These are phyloP conservation scores for Pogoniulus pusillus DNA, from an alignment of 2,797 vertebrate species.

Conservation along the genomic window DNA sequence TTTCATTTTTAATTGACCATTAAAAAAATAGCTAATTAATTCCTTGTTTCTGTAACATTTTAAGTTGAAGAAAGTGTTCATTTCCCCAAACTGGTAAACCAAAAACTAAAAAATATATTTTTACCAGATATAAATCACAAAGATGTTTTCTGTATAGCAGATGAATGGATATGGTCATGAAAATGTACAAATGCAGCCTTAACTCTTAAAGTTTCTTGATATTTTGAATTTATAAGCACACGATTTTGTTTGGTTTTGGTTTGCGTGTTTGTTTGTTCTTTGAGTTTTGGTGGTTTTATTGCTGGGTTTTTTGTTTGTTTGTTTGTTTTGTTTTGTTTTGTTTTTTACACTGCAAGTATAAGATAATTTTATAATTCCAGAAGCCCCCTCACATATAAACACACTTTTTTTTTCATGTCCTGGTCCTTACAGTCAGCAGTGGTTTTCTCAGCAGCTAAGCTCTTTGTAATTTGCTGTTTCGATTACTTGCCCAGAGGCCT, in stretches of 20 bases:
- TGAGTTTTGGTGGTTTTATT: too few species aligned
- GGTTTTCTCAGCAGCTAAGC: neutral
- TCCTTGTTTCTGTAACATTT: neutral
- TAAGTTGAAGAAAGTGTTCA: neutral
- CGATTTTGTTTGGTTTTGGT: too few species aligned
- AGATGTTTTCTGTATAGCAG: rapidly evolving
- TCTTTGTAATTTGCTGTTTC: neutral
- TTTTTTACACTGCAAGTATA: neutral
- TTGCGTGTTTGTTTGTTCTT: too few species aligned
- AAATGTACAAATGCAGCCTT: neutral
- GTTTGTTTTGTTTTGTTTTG: too few species aligned
- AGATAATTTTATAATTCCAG: neutral
- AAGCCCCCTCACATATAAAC: neutral
- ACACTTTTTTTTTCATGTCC: neutral
- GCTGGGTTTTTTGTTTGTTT: too few species aligned
- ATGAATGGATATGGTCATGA: neutral
- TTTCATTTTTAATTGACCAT: neutral
- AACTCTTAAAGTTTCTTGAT: neutral
- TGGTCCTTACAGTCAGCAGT: neutral
- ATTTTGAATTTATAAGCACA: neutral
- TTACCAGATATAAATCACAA: neutral
- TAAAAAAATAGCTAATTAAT: neutral
- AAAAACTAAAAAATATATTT: neutral
- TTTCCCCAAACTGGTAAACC: neutral
- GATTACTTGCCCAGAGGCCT: neutral